A percentile compares a stretch with the other conserved stretches of the same genome.
Conservation (phyloP, 2,888 invertebrate species). For the Himalopsyche kuldschensis region DNA sequence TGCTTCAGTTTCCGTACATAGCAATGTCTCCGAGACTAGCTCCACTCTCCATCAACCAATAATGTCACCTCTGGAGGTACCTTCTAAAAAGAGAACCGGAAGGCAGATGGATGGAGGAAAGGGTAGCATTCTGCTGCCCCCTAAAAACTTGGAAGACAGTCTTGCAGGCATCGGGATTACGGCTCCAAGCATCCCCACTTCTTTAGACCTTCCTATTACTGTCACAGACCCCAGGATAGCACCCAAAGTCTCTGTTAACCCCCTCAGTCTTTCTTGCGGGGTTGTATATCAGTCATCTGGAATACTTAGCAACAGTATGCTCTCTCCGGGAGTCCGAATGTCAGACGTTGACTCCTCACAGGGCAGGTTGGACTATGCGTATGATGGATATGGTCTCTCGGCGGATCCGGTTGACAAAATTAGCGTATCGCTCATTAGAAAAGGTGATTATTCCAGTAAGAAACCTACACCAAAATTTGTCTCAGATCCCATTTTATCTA, state of each 20-base stretch:
- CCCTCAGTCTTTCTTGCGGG: slow-evolving; percentile 44
- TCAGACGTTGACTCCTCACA: not conserved
- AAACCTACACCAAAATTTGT: not conserved
- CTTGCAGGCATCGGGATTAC: slow-evolving; percentile 63
- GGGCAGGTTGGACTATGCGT: not conserved
- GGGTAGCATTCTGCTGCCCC: slow-evolving; percentile 40
- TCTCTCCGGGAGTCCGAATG: slow-evolving; percentile 7
- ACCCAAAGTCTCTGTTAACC: slow-evolving; percentile 52
- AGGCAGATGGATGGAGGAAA: slow-evolving; percentile 45
- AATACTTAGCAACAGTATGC: slow-evolving; percentile 4
- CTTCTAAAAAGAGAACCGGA: slow-evolving; percentile 56
- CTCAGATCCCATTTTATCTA: not conserved
- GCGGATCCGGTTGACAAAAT: not conserved
- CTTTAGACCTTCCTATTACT: slow-evolving; percentile 74
- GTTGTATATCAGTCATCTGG: slow-evolving; percentile 37
- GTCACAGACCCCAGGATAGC: slow-evolving; percentile 76
- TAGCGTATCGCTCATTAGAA: not conserved
- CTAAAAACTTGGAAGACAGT: slow-evolving; percentile 56
- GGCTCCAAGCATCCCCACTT: slow-evolving; percentile 64
- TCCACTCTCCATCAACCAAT: slow-evolving; percentile 76
- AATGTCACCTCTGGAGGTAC: slow-evolving; percentile 79
- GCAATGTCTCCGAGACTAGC: slow-evolving; percentile 75
- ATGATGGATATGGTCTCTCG: not conserved
- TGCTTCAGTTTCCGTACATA: slow-evolving; percentile 58
- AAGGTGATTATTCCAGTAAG: not conserved